Conservation (phyloP, 2,113 vertebrate species). For the Pagrus major region DNA sequence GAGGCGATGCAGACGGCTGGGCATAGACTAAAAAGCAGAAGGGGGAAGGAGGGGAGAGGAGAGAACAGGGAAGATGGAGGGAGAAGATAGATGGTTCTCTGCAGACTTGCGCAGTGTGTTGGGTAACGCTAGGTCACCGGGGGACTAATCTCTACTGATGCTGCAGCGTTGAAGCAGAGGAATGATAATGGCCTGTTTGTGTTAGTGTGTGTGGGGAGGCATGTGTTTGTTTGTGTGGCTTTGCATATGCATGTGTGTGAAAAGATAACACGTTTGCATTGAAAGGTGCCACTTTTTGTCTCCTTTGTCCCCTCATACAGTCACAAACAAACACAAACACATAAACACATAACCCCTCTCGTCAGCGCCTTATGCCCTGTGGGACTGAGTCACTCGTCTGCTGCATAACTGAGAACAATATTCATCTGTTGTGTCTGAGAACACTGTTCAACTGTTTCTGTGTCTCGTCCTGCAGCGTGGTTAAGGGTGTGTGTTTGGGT, state of each 20-base stretch:
- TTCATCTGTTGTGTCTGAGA: conserved; percentile 68
- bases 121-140: conserved; percentile 74
- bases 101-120: conserved; percentile 72
- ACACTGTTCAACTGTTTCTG: conserved; percentile 54
- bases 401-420: conserved; percentile 54
- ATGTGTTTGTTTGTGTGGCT: conserved; percentile 65
- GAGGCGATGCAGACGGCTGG: conserved; percentile 10
- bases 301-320: conserved; percentile 16
- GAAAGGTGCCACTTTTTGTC: conserved; percentile 35
- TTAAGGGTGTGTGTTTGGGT: conserved; percentile 17
- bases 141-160: conserved; percentile 69
- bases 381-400: conserved; percentile 54
- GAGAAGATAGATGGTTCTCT: conserved; percentile 66
- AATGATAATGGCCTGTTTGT: conserved; percentile 77
- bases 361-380: conserved; percentile 12
- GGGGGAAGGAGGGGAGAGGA: conserved; percentile 11
- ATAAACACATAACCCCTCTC: conserved; percentile 2
- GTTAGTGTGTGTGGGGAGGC: conserved; percentile 34
- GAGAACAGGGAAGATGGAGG: conserved; percentile 57
- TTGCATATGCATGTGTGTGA: conserved; percentile 48
- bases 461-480: conserved; percentile 21
- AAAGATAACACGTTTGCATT: conserved; percentile 27
- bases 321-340: conserved; percentile 13
- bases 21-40: conserved; percentile 45
- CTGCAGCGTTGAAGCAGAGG: conserved; percentile 65